phyloP scores from a whole-genome alignment of 2,888 invertebrate species.

The Drosophila setosimentum region DNA sequence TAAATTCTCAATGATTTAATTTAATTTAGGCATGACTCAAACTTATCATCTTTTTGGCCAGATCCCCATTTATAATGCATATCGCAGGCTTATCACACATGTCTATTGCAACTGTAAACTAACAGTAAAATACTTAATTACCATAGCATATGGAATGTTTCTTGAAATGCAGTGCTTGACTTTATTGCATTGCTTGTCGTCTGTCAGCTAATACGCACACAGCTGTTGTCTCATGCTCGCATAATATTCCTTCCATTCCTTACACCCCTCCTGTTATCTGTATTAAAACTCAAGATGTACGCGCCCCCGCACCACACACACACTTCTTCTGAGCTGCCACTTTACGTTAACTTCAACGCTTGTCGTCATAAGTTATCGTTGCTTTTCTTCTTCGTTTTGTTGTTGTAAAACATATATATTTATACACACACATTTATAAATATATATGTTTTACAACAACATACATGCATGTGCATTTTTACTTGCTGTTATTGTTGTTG shows the following conservation, averaged over 20 bases:
- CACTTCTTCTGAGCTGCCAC: constrained; percentile 37
- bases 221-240: not conserved
- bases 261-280: not conserved
- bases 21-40: not conserved
- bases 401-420: constrained; percentile 5
- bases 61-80: not conserved
- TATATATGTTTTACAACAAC: too few relatives aligned
- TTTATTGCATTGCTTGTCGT: constrained; percentile 28
- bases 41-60: not conserved
- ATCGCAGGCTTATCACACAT: not conserved
- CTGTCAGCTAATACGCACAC: constrained; percentile 11
- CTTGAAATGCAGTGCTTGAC: constrained; percentile 4
- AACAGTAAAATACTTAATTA: not conserved
- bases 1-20: constrained; percentile 6
- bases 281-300: constrained; percentile 19
- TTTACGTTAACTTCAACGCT: constrained; percentile 45
- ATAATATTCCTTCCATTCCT: constrained; percentile 20
- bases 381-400: constrained; percentile 24
- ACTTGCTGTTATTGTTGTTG: constrained; percentile 28
- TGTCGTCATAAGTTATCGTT: constrained; percentile 33
- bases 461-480: not conserved
- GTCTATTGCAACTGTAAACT: not conserved
- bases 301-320: constrained; percentile 1
- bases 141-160: constrained; percentile 28
- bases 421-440: not conserved